Percentiles rank a stretch among this genome's conserved stretches.
phyloP scores from a whole-genome alignment of 2,797 vertebrate genomes.

The Myotis pilosus region DNA sequence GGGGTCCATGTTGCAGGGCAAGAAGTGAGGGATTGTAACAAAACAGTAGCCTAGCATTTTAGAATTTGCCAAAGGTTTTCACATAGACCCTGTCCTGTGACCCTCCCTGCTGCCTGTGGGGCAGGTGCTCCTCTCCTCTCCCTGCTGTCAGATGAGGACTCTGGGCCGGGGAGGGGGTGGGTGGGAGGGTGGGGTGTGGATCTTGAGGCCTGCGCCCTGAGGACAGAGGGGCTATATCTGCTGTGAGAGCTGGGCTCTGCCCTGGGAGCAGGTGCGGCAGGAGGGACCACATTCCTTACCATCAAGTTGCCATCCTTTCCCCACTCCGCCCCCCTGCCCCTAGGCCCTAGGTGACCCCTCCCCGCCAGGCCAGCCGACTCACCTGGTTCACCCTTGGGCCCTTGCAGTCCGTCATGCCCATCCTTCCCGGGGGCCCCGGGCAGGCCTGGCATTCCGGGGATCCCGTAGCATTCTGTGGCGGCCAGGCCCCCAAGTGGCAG shows the following conservation, averaged over 20 bases:
- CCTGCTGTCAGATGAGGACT: not conserved
- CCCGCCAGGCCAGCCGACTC: conserved; percentile 38
- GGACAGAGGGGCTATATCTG: not conserved
- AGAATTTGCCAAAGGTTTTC: no score
- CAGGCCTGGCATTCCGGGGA: conserved; percentile 87
- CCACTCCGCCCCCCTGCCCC: not conserved
- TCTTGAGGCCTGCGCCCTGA: not conserved
- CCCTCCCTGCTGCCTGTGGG: rapidly evolving
- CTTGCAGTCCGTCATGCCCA: conserved; percentile 86
- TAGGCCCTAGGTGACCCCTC: rapidly evolving
- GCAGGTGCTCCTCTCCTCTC: not conserved
- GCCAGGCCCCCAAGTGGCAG: not conserved
- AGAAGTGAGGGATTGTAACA: no score
- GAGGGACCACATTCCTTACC: not conserved
- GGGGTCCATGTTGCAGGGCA: not conserved
- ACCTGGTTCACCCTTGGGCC: conserved; percentile 89
- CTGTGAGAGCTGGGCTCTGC: not conserved
- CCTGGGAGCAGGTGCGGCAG: not conserved
- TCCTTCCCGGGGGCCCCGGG: conserved; percentile 86
- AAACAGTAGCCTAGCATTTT: not conserved
- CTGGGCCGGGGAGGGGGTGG: not conserved
- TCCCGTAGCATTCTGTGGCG: conserved; percentile 74
- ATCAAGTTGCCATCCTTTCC: not conserved
- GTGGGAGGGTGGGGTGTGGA: no score
- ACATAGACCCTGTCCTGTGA: not conserved